phyloP scores from a whole-genome alignment of 1,140 invertebrate species.

The Cryptotermes secundus region DNA sequence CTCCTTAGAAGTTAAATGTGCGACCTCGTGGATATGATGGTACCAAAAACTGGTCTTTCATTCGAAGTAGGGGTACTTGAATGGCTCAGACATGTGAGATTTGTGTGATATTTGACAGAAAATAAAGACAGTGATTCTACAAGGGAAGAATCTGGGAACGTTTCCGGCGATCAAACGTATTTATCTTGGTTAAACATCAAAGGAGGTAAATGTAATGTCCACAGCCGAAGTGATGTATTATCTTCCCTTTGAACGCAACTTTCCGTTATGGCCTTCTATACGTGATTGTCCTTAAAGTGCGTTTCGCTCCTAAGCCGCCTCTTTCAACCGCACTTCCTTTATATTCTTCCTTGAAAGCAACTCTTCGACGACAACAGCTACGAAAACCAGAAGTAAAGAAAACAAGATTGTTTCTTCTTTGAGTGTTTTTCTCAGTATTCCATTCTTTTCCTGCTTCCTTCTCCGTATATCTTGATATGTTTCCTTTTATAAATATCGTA shows the following conservation, averaged over 20 bases:
- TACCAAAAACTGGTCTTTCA: no score
- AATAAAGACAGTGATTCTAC: no score
- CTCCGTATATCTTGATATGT: background rate
- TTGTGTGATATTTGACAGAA: no score
- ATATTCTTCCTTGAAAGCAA: background rate
- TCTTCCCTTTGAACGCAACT: background rate
- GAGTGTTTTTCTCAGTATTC: background rate
- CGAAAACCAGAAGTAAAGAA: background rate
- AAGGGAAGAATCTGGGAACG: background rate
- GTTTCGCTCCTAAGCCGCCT: background rate
- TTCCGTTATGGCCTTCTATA: background rate
- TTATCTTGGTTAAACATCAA: background rate
- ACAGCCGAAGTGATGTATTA: background rate
- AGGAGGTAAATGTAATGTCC: background rate
- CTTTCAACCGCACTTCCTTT: background rate
- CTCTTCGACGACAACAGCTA: background rate
- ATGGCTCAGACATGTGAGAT: no score
- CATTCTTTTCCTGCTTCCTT: background rate
- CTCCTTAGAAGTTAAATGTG: no score
- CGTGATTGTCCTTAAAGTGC: conserved; percentile 14
- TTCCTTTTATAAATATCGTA: no score
- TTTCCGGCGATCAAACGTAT: background rate
- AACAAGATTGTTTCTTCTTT: conserved; percentile 6
- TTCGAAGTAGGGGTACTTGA: no score
- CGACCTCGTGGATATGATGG: no score